phyloP scores from a whole-genome alignment of 2,888 invertebrate species.

The Pediacus dermestoides region DNA sequence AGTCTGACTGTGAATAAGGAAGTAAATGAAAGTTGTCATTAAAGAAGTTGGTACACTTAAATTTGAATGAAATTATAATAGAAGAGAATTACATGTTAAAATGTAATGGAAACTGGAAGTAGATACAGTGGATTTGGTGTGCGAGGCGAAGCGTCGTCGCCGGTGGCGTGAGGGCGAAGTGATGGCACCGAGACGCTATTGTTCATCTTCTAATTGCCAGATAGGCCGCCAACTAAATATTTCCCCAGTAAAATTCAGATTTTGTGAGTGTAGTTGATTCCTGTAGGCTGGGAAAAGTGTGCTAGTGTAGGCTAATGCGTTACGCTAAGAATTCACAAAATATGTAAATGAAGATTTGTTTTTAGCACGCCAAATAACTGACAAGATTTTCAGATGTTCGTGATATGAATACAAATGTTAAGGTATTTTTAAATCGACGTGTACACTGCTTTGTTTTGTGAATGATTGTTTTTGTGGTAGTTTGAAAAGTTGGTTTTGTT shows the following conservation, averaged over 20 bases:
- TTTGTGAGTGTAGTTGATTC: no score
- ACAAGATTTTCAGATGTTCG: constrained; percentile 34
- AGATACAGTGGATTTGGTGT: constrained; percentile 2
- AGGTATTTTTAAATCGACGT: constrained; percentile 15
- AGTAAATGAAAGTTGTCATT: constrained; percentile 11
- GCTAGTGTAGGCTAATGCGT: no score
- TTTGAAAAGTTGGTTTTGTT: constrained; percentile 12
- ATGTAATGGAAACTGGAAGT: constrained; percentile 13
- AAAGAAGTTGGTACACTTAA: constrained; percentile 16
- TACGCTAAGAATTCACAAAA: constrained; percentile 20
- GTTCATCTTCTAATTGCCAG: constrained; percentile 26
- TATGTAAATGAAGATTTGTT: constrained; percentile 40
- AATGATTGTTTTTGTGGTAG: constrained; percentile 18
- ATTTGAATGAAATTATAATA: constrained; percentile 14
- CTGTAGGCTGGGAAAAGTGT: no score
- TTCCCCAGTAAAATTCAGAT: no score
- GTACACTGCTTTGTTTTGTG: constrained; percentile 15
- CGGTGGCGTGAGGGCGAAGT: neutral
- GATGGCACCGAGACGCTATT: constrained; percentile 18
- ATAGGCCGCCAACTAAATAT: constrained; percentile 14
- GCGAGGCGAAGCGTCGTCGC: constrained; percentile 6
- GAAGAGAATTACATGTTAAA: constrained; percentile 17
- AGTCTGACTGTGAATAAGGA: neutral
- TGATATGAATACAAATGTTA: constrained; percentile 31
- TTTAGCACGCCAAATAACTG: constrained; percentile 37